Percentiles rank a stretch among this genome's conserved stretches.
These are phyloP conservation scores for Acrobasis repandana DNA, from an alignment of 2,888 invertebrate genomes.

Conservation along the genomic window DNA sequence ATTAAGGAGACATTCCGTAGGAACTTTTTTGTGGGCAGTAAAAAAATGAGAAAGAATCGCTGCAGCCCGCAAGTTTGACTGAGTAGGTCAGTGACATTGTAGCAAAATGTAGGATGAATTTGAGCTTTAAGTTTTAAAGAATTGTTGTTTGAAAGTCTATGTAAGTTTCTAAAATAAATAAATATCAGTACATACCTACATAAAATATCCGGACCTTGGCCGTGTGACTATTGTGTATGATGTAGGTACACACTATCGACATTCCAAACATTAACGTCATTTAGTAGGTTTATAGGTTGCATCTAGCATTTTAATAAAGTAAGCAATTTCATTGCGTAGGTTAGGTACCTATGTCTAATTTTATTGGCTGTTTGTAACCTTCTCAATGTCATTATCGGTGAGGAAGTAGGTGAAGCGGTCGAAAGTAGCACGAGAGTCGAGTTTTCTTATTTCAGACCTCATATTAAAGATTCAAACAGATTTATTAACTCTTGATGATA, in stretches of 20 bases:
- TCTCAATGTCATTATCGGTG: slow-evolving; percentile 28
- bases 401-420: slow-evolving; percentile 35
- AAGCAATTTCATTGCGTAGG: slow-evolving; percentile 29
- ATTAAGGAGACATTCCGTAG: slow-evolving; percentile 7
- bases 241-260: neutral
- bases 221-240: neutral
- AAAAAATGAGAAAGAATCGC: neutral
- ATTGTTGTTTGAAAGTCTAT: neutral
- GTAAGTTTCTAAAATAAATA: too few species aligned
- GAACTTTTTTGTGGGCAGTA: slow-evolving; percentile 1
- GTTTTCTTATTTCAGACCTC: slow-evolving; percentile 25
- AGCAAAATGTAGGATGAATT: neutral
- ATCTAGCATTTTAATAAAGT: slow-evolving; percentile 31
- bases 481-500: slow-evolving; percentile 15
- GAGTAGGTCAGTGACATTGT: slow-evolving; percentile 7
- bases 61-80: neutral
- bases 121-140: neutral
- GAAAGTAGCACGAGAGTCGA: slow-evolving; percentile 33
- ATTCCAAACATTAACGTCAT: slow-evolving; percentile 24
- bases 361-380: slow-evolving; percentile 32
- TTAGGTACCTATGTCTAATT: slow-evolving; percentile 30
- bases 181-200: too few species aligned
- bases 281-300: slow-evolving; percentile 33
- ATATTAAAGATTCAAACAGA: too few species aligned
- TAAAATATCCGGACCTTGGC: neutral